These are phyloP conservation scores for Watersipora subatra DNA, from an alignment of 1,140 invertebrate genomes.

Conservation along the genomic window DNA sequence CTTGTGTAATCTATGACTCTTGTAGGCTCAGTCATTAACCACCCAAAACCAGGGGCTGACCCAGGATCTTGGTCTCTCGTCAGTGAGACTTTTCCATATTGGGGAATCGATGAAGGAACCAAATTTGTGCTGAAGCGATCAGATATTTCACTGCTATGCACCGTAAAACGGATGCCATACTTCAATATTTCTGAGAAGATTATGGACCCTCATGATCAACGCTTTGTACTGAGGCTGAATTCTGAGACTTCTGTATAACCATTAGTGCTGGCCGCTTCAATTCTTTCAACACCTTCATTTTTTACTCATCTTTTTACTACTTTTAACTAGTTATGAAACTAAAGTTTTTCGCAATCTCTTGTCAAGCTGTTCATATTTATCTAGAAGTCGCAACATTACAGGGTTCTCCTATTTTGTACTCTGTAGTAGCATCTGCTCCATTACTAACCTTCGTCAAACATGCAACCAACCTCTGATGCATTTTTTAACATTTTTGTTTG, in stretches of 20 bases:
- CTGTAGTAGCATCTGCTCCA: too few relatives aligned
- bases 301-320: too few relatives aligned
- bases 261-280: background rate
- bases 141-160: slow-evolving; percentile 78
- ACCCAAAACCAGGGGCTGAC: slow-evolving; percentile 23
- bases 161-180: slow-evolving; percentile 69
- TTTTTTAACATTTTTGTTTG: too few relatives aligned
- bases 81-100: slow-evolving; percentile 72
- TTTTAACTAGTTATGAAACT: too few relatives aligned
- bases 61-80: slow-evolving; percentile 71
- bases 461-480: too few relatives aligned
- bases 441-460: too few relatives aligned
- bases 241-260: slow-evolving; percentile 84
- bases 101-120: slow-evolving; percentile 60
- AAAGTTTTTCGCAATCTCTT: too few relatives aligned
- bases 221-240: slow-evolving; percentile 82
- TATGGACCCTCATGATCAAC: slow-evolving; percentile 84
- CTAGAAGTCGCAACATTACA: too few relatives aligned
- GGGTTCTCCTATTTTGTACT: too few relatives aligned
- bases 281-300: too few relatives aligned
- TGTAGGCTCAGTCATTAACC: slow-evolving; percentile 22
- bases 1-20: too few relatives aligned
- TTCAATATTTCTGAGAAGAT: slow-evolving; percentile 84
- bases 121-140: slow-evolving; percentile 81
- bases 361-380: too few relatives aligned